Base-by-base conservation (phyloP, 2,888 invertebrate genomes). In the Antitype chi region DNA sequence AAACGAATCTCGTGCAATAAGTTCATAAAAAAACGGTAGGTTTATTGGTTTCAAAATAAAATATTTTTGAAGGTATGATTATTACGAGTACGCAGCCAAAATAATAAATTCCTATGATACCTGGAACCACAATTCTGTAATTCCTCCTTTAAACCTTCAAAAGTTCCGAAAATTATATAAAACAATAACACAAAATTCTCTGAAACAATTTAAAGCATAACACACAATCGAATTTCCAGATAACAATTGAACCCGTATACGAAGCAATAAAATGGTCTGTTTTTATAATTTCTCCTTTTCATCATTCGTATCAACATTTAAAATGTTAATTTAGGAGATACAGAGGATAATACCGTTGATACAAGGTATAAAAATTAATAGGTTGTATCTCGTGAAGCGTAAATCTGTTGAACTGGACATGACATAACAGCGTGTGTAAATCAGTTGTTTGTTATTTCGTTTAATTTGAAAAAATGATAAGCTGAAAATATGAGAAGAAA, bases 291-390 rank as follows among this genome's bases (percentile, higher is more conserved):
- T 74, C 28, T n/a, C 74, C 66, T 28, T 78, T 86, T 71, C 64
- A 80, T 80, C 72, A 74, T 64, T 74, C 71, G 59, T 81, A 74
- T 81, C 55, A 59, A 72, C 72, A 85, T 85, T 76, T 70, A 57
- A 73, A 75, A 82, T 77, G 85, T 77, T 77, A 85, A 85, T 85
- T 77, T 77, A 69, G 69, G 70, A 68, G 53, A 80, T 66, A 80
- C 62, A 81, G 62, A 77, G 69, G 69, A 60, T 81, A 76, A 81
- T 60, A 60, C 49, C 69, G 74, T 32, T 76, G 82, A 81, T 84
- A 71, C 28, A 38, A 81, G 66, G 74, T 74, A 85, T 77, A 81
- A 83, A 78, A 76, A 78, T 60, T 76, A 79, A 81, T 85, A 72
- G 76, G 68, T 55, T 73, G 57, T 78, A 85, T 83, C 85, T 85